phyloP scores from a whole-genome alignment of 92 coral and sea anemone genomes.

The Muricea muricata region DNA sequence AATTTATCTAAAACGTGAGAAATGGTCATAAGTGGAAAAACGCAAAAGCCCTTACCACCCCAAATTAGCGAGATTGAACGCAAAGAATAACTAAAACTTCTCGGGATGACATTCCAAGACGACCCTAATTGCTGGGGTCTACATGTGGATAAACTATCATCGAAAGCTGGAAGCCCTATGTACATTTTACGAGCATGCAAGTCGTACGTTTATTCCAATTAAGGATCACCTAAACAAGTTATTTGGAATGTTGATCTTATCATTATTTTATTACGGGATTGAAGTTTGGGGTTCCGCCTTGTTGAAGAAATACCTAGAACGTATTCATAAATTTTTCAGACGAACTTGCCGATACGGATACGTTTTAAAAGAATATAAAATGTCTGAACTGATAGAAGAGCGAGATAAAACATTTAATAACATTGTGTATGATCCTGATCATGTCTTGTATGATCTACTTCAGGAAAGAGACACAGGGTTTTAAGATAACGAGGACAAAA shows the following conservation, averaged over 20 bases:
- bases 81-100: background rate
- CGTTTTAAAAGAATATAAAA: constrained; percentile 10
- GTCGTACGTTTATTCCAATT: constrained; percentile 49
- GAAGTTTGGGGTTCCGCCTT: constrained; percentile 53
- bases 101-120: constrained; percentile 9
- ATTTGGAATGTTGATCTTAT: constrained; percentile 11
- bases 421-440: constrained; percentile 19
- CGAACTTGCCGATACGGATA: constrained; percentile 46
- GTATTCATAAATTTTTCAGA: constrained; percentile 49
- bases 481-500: constrained; percentile 33
- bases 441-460: constrained; percentile 42
- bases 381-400: constrained; percentile 25
- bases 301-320: constrained; percentile 38
- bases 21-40: background rate
- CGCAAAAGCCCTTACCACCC: background rate
- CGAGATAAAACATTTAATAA: constrained; percentile 34
- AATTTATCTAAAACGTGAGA: background rate
- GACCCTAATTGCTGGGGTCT: constrained; percentile 50
- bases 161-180: constrained; percentile 53
- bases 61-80: background rate
- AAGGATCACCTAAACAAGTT: constrained; percentile 7
- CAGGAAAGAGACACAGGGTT: constrained; percentile 2
- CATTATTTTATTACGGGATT: constrained; percentile 44
- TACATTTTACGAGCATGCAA: constrained; percentile 52
- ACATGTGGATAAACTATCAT: constrained; percentile 18